Evolutionary conservation across 2,113 vertebrate genomes (phyloP), one percentile per base, ranked within the genome.

Genomic region (Halcyon senegalensis): DNA sequence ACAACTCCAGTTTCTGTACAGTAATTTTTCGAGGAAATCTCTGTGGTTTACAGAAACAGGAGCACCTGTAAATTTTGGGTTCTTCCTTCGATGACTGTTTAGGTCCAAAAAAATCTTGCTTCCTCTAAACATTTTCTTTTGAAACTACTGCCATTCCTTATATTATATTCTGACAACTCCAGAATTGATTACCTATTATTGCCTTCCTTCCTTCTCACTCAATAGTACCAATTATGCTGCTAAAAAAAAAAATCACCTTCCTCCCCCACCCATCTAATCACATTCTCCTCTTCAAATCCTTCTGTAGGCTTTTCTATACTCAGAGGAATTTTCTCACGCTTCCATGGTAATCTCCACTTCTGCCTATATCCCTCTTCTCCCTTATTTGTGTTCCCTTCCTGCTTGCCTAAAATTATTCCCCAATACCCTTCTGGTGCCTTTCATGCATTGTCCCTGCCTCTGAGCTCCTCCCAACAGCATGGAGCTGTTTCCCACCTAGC

Each of bases 261-360:
- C 28, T 90, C 87, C 41, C 31, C n/a, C 75, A 91, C 19, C 37
- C 24, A 1, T 72, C 77, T 83, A 90, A 93, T 92, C 50, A 58
- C 64, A 73, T 87, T 93, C 64, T 90, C 93, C 68, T 91, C 72
- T 92, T 94, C 73, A 94, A 89, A 84, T 76, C 69, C 39, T 87
- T 67, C 46, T 78, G 73, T 70, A 2, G 2, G 14, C 50, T 94
- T 94, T 89, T 91, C 74, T 91, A 20, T 73, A 56, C 62, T 84
- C 3, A 0, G 33, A 90, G 46, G 55, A 92, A 90, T 94, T 97
- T 97, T 96, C 94, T 95, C 87, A 90, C 2, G 4, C 76, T 91
- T 91, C 91, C 53, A 80, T 28, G 35, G 78, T 83, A 96, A 91
- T 94, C 59, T 90, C 79, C 87, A 84, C 60, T 92, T 87, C 79